Evolutionary conservation across 1,140 invertebrate genomes (phyloP).

Genomic region (Pogonognathellus flavescens): DNA sequence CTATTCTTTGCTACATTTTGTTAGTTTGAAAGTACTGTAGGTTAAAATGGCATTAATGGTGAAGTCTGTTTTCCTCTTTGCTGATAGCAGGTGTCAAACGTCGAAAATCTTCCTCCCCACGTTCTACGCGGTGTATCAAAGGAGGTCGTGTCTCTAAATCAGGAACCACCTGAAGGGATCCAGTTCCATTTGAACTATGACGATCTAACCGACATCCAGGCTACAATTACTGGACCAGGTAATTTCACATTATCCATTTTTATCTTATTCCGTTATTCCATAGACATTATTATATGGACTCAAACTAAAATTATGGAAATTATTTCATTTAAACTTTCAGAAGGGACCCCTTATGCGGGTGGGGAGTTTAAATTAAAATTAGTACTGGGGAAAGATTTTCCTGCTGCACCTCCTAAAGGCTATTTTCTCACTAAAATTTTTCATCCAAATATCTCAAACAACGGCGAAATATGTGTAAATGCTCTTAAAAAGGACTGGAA

Average conservation of each 20-base stretch:
- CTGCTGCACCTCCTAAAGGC: constrained; percentile 89
- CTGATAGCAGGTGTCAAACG: constrained; percentile 73
- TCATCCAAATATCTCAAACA: constrained; percentile 94
- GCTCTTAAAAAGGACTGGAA: constrained; percentile 98
- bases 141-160: constrained; percentile 84
- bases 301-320: too few relatives aligned
- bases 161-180: constrained; percentile 88
- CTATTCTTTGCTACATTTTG: neutral
- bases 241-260: constrained; percentile 56
- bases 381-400: constrained; percentile 92
- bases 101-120: constrained; percentile 94
- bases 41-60: too few relatives aligned
- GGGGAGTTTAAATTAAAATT: constrained; percentile 92
- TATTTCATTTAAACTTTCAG: constrained; percentile 70
- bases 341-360: constrained; percentile 87
- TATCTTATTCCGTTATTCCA: too few relatives aligned
- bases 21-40: neutral
- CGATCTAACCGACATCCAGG: constrained; percentile 93
- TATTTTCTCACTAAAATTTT: constrained; percentile 97
- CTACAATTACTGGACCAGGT: constrained; percentile 90
- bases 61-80: neutral
- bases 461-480: constrained; percentile 97
- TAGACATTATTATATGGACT: too few relatives aligned
- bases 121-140: constrained; percentile 86
- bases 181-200: constrained; percentile 89